These are phyloP conservation scores for Galbula dea DNA, from an alignment of 2,113 vertebrate species.

Conservation along the genomic window DNA sequence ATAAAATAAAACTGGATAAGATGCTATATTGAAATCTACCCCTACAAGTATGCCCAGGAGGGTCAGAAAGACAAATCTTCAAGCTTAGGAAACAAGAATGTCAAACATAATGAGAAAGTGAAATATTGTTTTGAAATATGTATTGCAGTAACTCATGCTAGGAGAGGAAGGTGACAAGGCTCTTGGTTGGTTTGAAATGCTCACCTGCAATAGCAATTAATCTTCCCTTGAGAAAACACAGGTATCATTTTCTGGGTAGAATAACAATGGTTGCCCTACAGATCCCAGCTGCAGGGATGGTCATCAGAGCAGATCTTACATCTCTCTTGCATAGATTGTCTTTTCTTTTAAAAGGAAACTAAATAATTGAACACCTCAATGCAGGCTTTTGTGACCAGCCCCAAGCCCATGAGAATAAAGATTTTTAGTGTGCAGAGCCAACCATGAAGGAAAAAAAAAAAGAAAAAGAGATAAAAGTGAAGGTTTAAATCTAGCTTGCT, in stretches of 20 bases:
- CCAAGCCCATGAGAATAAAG: conserved; percentile 13
- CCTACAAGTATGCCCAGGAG: background rate
- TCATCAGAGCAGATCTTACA: background rate
- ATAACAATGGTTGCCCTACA: background rate
- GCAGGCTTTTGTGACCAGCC: background rate
- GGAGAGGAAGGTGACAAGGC: background rate
- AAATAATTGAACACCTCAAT: conserved; percentile 41
- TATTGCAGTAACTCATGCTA: background rate
- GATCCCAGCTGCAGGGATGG: background rate
- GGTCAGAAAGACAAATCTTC: background rate
- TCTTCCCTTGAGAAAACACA: background rate
- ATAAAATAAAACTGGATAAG: background rate
- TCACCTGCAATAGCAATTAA: background rate
- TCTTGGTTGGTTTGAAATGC: background rate
- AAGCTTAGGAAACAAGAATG: background rate
- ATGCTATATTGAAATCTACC: background rate
- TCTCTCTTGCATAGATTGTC: background rate
- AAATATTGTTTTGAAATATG: background rate
- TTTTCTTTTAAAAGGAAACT: conserved; percentile 31
- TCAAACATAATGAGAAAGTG: background rate
- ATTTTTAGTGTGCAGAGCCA: conserved; percentile 13
- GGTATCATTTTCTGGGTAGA: background rate
- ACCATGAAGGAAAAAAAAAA: background rate
- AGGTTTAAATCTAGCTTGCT: background rate
- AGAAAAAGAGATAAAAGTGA: background rate